Evolutionary conservation across 2,888 invertebrate species (phyloP), one percentile per base, ranked within the genome.

Genomic region (Acleris emargana): DNA sequence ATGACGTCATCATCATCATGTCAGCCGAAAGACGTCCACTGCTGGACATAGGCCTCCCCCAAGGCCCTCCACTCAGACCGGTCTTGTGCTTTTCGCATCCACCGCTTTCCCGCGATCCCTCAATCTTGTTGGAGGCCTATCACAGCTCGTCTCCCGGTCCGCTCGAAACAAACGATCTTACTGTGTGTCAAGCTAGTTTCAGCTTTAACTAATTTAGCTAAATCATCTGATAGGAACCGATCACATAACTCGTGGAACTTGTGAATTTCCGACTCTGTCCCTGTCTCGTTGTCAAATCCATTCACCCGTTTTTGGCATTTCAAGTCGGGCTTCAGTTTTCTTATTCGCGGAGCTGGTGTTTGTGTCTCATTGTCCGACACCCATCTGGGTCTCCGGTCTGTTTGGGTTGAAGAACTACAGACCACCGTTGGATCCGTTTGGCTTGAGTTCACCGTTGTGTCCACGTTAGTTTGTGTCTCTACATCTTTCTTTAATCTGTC

Each of bases 241-340:
- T 51, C n/a, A 42, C 58, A 59, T 42, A 59, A 43, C 32, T 59
- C 51, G 11, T 38, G 50, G 11, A 59, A 51, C n/a, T 51, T 51
- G 16, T 51, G 17, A 25, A 13, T 38, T 32, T 58, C 20, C 28
- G 25, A 9, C n/a, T 28, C 22, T 28, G 6, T 16, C n/a, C 1
- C 25, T n/a, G 7, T 25, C 22, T 51, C 2, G 11, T 28, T n/a
- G 7, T 17, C n/a, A 16, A n/a, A 3, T 16, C 9, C 25, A 17
- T 42, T 42, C 42, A 42, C 13, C 16, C 13, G 42, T 16, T 42
- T 42, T 42, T 1, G 13, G 16, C 42, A 42, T 25, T n/a, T 7
- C 3, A 51, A 7, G 7, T 51, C 28, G 3, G 51, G 7, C 9
- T 51, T 51, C 22, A 51, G 7, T 51, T 51, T 51, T 9, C 25